Evolutionary conservation across 1,140 invertebrate species (phyloP), one percentile per base, ranked within the genome.

Genomic region (Elymnias hypermnestra): DNA sequence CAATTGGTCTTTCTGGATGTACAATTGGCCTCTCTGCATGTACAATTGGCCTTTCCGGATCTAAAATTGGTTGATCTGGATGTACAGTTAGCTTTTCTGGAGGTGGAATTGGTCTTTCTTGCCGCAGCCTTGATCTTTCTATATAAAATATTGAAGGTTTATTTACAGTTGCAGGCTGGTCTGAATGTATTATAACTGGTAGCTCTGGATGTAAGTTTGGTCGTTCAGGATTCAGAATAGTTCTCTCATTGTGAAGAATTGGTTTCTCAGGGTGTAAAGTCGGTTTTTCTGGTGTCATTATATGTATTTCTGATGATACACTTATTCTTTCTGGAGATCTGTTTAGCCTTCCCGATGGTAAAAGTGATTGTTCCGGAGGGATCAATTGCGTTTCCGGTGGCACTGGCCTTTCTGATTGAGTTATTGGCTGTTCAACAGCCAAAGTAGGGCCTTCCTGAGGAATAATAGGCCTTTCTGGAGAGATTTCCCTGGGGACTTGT

Each of bases 401-500:
- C 13, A 29, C 3, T 2, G 26, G 31, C 10, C 3, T 8, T 17
- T 33, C 31, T 4, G 12, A 8, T 4, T 2, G 31, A 17, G 18
- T 8, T 8, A 15, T 15, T 33, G 6, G 31, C 3, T 15, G 13
- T 33, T 33, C 31, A 8, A 15, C 13, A 4, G 31, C 13, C n/a
- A 33, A 33, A 33, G 18, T 15, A 1, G 6, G 14, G 14, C n/a
- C n/a, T n/a, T n/a, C n/a, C n/a, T n/a, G n/a, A n/a, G n/a, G n/a
- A n/a, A n/a, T n/a, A n/a, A n/a, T n/a, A n/a, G 15, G 33, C 15
- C 33, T 36, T 21, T 36, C 44, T 3, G 43, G 57, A 1, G 42
- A 52, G 18, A 65, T 33, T 40, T 63, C 57, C 14, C 54, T 56
- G 23, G 43, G 33, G 21, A 65, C 42, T 14, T 51, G 44, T 6